Conservation (phyloP, 92 coral and sea anemone genomes). For the Porites lobata region DNA sequence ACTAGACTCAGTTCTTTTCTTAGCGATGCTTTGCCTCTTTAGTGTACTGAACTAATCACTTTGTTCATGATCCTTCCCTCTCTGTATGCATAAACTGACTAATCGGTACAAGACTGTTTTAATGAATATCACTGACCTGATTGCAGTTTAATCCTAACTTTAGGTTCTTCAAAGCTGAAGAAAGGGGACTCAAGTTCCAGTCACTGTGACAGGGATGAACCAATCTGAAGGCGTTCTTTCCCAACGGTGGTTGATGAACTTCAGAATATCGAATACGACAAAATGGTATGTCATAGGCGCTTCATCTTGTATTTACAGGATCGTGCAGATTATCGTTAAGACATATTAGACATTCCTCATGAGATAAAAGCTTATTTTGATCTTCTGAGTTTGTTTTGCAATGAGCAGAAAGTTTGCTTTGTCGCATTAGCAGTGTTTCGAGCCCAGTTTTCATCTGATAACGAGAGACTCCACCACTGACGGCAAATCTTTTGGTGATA, state of each 20-base stretch:
- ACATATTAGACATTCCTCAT: conserved; percentile 39
- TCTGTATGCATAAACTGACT: not conserved
- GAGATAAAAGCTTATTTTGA: not conserved
- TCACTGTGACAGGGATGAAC: conserved; percentile 11
- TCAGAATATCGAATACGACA: conserved; percentile 5
- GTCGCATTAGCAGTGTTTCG: conserved; percentile 4
- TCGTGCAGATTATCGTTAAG: conserved; percentile 37
- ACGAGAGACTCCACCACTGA: conserved; percentile 1
- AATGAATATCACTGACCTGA: not conserved
- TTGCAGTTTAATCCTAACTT: not conserved
- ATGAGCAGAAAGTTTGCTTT: not conserved
- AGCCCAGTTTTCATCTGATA: not conserved
- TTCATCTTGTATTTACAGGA: not conserved
- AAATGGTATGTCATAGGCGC: conserved; percentile 29
- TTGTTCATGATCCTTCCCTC: not conserved
- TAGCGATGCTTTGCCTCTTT: not conserved
- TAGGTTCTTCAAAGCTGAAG: not conserved
- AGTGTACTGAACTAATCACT: not conserved
- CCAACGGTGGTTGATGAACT: not conserved
- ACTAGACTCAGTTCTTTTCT: not conserved
- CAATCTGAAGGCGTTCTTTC: not conserved
- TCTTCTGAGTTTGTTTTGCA: conserved; percentile 12
- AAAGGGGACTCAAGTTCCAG: conserved; percentile 7
- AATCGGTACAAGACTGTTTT: not conserved
- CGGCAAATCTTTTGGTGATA: conserved; percentile 16